phyloP scores from a whole-genome alignment of 1,140 invertebrate genomes.

The Lepidurus apus region DNA sequence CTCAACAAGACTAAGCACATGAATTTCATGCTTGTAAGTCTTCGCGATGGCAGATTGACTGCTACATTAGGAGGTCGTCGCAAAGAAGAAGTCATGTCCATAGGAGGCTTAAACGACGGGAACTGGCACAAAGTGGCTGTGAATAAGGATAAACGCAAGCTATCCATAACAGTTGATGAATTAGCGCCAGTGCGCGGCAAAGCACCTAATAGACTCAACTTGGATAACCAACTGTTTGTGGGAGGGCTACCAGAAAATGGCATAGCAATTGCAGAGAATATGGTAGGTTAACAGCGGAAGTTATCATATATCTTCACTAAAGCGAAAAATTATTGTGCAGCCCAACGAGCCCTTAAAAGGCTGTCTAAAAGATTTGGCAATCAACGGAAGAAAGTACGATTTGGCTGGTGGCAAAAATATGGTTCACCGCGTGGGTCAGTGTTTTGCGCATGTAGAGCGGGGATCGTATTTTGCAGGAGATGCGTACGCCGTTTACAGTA shows the following conservation, averaged over 20 bases:
- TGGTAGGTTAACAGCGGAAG: conserved; percentile 30
- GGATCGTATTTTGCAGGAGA: conserved; percentile 81
- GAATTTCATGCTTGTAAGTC: conserved; percentile 64
- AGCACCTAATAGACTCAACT: conserved; percentile 59
- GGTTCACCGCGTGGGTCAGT: conserved; percentile 71
- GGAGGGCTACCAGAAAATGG: conserved; percentile 65
- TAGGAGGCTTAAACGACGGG: conserved; percentile 66
- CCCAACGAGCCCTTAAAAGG: conserved; percentile 74
- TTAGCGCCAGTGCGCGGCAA: conserved; percentile 56
- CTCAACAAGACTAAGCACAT: conserved; percentile 48
- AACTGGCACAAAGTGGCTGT: conserved; percentile 70
- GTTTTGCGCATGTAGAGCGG: conserved; percentile 75
- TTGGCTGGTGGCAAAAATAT: conserved; percentile 60
- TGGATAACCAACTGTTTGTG: conserved; percentile 67
- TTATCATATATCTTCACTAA: background rate
- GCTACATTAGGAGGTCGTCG: conserved; percentile 61
- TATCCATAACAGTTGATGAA: conserved; percentile 63
- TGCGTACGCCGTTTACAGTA: conserved; percentile 75
- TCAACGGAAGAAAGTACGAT: conserved; percentile 69
- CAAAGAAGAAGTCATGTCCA: conserved; percentile 57
- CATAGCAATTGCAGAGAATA: conserved; percentile 42
- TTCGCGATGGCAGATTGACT: conserved; percentile 64
- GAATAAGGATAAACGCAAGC: conserved; percentile 54
- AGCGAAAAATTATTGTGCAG: conserved; percentile 40
- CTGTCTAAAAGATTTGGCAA: conserved; percentile 66